A percentile compares a stretch with the other conserved stretches of the same genome.
Evolutionary conservation across 2,888 invertebrate genomes (phyloP).

Genomic region (Drosophila neoperkinsi): DNA sequence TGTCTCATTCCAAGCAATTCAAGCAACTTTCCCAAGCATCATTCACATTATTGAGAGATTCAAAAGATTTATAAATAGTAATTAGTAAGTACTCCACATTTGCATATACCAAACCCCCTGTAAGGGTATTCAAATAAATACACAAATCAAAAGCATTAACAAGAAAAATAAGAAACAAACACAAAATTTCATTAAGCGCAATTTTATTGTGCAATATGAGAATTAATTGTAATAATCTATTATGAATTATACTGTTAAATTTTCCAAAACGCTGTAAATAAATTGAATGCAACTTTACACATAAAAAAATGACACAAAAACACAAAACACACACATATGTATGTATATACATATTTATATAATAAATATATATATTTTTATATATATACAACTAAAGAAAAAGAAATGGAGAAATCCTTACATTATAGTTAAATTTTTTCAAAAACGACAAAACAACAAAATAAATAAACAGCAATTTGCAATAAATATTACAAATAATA

Average conservation of each 20-base stretch:
- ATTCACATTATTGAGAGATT: conserved; percentile 4
- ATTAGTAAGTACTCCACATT: background rate
- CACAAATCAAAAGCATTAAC: conserved; percentile 5
- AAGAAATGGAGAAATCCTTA: conserved; percentile 30
- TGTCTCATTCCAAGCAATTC: conserved; percentile 3
- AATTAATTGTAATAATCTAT: conserved; percentile 65
- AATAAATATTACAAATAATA: conserved; percentile 48
- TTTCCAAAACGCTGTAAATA: conserved; percentile 55
- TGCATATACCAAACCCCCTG: conserved; percentile 2
- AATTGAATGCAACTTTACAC: conserved; percentile 27
- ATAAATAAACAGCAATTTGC: conserved; percentile 48
- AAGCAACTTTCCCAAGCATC: background rate
- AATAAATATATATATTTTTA: conserved; percentile 64
- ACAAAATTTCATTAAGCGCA: conserved; percentile 36
- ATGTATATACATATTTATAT: conserved; percentile 28
- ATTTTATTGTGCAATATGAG: conserved; percentile 56
- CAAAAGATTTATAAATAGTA: background rate
- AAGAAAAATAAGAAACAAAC: conserved; percentile 7
- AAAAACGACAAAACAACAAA: conserved; percentile 47
- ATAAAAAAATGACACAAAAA: conserved; percentile 6
- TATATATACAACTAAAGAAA: conserved; percentile 58
- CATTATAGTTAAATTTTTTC: conserved; percentile 76
- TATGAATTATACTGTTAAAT: conserved; percentile 53
- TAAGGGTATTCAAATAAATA: conserved; percentile 17
- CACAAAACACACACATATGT: conserved; percentile 25